Evolutionary conservation across 2,113 vertebrate species (phyloP).

Genomic region (Colossoma macropomum): DNA sequence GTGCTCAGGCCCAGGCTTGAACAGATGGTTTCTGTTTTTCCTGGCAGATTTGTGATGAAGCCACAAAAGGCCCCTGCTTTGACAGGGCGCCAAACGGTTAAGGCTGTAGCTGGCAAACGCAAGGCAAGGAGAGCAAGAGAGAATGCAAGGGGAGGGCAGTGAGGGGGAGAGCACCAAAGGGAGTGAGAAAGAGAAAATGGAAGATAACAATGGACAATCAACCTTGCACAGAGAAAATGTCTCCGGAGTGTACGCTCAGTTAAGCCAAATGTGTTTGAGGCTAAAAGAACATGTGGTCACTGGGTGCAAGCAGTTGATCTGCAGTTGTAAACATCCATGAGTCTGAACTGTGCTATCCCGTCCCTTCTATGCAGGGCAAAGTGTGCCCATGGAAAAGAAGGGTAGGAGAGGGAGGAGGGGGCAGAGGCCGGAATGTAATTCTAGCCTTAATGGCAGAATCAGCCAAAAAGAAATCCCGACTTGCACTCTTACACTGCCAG

Average conservation of each 20-base stretch:
- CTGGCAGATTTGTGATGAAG: constrained; percentile 82
- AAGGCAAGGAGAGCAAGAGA: constrained; percentile 68
- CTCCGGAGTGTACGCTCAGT: constrained; percentile 42
- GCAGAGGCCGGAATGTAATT: constrained; percentile 37
- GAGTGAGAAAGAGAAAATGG: constrained; percentile 64
- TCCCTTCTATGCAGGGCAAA: constrained; percentile 57
- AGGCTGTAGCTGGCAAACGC: constrained; percentile 78
- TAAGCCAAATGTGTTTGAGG: constrained; percentile 40
- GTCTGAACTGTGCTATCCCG: constrained; percentile 63
- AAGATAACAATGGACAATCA: constrained; percentile 74
- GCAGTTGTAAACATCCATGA: constrained; percentile 77
- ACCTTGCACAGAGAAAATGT: constrained; percentile 48
- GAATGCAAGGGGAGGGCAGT: constrained; percentile 57
- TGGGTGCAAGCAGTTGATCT: constrained; percentile 64
- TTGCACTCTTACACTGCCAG: constrained; percentile 54
- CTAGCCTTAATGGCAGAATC: constrained; percentile 57
- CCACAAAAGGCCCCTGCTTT: constrained; percentile 81
- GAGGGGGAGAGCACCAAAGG: constrained; percentile 43
- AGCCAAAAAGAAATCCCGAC: constrained; percentile 50
- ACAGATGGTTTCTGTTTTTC: constrained; percentile 86
- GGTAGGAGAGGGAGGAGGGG: background rate
- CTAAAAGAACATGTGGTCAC: constrained; percentile 61
- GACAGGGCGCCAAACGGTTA: constrained; percentile 79
- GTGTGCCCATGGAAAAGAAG: constrained; percentile 28
- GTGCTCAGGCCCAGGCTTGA: constrained; percentile 67